Evolutionary conservation across 2,888 invertebrate genomes (phyloP), one percentile per base, ranked within the genome.

Genomic region (Thecocarcelia acutangulata): DNA sequence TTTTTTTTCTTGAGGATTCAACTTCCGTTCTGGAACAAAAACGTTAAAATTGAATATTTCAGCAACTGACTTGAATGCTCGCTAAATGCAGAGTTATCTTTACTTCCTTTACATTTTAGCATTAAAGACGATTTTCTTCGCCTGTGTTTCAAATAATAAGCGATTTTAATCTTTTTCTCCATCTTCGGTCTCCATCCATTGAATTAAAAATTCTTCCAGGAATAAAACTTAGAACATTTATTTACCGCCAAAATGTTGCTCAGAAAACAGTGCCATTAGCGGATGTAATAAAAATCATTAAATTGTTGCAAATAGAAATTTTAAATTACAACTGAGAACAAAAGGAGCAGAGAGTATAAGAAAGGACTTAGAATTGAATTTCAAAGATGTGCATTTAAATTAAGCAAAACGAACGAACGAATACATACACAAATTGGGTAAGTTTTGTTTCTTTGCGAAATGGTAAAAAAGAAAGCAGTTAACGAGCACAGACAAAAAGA

Each of bases 271-370:
- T 78, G 84, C 82, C 84, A 84, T 84, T 84, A 84, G 84, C 80
- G 84, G 84, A 83, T 84, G 82, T 84, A 83, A 84, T 84, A 82
- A 84, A 84, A 84, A 77, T 84, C 83, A 77, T 83, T 75, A 81
- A 83, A 79, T 73, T 77, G 81, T 68, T 73, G 61, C 76, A 76
- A 68, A 68, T 68, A 69, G 37, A 63, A 69, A 61, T 76, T 48
- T 46, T 37, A 69, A 76, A 76, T 76, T 69, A 69, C 59, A 61
- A 68, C 21, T 40, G 54, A 54, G 33, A 19, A 59, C 37, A 58
- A 42, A 68, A 17, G 33, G 19, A 19, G 28, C 19, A 46, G 19
- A 52, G 28, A 40, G 58, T 15, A 42, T 58, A 52, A 11, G 11
- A 59, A 52, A 56, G n/a, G 68, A 68, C 54, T 40, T 40, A 4